These are phyloP conservation scores for Platysteira castanea DNA, from an alignment of 2,113 vertebrate genomes.

Conservation along the genomic window DNA sequence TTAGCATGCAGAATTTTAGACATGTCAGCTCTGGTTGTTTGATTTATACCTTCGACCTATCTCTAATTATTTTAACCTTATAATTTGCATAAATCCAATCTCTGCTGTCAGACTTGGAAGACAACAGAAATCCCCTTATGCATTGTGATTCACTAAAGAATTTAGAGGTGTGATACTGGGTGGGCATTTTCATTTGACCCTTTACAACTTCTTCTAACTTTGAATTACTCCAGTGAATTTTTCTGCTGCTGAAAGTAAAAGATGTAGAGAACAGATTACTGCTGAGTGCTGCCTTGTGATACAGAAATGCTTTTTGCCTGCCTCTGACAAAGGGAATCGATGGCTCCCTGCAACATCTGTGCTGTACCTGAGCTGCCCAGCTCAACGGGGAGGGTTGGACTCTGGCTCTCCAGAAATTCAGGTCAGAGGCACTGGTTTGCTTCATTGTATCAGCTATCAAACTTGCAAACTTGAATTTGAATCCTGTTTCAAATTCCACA, in stretches of 20 bases:
- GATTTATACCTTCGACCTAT: constrained; percentile 67
- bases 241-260: not conserved
- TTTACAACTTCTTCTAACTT: constrained; percentile 24
- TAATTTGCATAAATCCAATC: constrained; percentile 71
- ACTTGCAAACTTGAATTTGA: not conserved
- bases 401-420: not conserved
- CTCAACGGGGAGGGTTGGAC: not conserved
- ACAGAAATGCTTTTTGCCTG: not conserved
- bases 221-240: constrained; percentile 18
- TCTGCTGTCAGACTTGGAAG: constrained; percentile 53
- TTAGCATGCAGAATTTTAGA: constrained; percentile 48
- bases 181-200: constrained; percentile 31
- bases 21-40: constrained; percentile 48
- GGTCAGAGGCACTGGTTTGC: not conserved
- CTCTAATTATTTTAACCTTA: constrained; percentile 70
- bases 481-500: not conserved
- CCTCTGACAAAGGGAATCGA: not conserved
- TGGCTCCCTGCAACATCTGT: not conserved
- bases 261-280: not conserved
- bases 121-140: constrained; percentile 35
- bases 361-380: not conserved
- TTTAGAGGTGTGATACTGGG: constrained; percentile 37
- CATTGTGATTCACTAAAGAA: constrained; percentile 44
- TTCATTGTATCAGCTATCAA: not conserved
- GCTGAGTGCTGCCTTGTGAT: not conserved